Percentiles rank a stretch among this genome's conserved stretches.
These are phyloP conservation scores for Eumacrocentrus americanus DNA, from an alignment of 2,888 invertebrate species.

Conservation along the genomic window DNA sequence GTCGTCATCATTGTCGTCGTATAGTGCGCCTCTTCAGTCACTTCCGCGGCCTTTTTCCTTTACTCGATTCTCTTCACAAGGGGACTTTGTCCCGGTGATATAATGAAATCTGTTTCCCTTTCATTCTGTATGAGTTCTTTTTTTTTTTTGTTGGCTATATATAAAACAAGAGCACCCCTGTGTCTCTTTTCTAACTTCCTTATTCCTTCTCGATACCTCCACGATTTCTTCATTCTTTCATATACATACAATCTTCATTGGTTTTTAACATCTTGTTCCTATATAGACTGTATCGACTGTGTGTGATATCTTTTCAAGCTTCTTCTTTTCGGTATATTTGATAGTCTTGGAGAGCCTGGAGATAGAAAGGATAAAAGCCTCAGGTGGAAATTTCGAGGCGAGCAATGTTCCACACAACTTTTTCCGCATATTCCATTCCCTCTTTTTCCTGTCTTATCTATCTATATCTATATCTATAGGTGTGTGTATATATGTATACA, in stretches of 20 bases:
- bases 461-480: neutral
- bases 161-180: neutral
- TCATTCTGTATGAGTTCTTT: conserved; percentile 20
- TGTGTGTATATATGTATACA: neutral
- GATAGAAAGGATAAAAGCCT: neutral
- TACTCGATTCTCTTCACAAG: neutral
- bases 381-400: neutral
- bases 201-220: neutral
- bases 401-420: neutral
- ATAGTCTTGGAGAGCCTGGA: neutral
- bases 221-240: neutral
- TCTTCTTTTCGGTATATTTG: too few species aligned
- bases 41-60: conserved; percentile 4
- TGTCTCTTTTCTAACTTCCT: neutral
- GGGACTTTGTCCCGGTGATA: conserved; percentile 26
- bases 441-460: neutral
- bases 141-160: neutral
- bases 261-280: neutral
- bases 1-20: too few species aligned
- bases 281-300: too few species aligned
- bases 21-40: too few species aligned
- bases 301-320: neutral
- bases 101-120: conserved; percentile 36
- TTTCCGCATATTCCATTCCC: conserved; percentile 8
- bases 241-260: neutral